phyloP scores from a whole-genome alignment of 2,888 invertebrate genomes.

The Lasioglossum zephyrum region DNA sequence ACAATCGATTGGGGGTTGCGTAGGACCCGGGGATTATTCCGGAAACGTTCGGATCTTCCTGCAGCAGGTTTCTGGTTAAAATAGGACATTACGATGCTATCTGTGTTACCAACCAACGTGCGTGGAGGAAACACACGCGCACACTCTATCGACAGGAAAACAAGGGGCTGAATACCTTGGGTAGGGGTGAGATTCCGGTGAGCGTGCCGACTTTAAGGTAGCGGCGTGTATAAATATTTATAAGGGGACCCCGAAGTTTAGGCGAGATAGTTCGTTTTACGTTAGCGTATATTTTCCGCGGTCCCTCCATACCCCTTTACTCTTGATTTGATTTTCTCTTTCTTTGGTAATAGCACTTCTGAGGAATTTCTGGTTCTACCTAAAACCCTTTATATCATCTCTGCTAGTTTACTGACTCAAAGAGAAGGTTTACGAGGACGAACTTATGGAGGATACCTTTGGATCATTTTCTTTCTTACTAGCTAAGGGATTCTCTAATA shows the following conservation, averaged over 20 bases:
- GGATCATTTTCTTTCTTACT: too few relatives aligned
- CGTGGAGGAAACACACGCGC: constrained; percentile 21
- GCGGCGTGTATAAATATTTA: constrained; percentile 72
- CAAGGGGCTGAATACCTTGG: constrained; percentile 29
- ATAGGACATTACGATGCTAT: constrained; percentile 77
- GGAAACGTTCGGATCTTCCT: constrained; percentile 16
- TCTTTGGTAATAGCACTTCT: not conserved
- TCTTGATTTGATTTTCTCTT: not conserved
- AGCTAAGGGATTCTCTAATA: not conserved
- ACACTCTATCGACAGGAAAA: constrained; percentile 29
- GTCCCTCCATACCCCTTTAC: not conserved
- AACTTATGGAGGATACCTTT: not conserved
- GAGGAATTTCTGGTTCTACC: not conserved
- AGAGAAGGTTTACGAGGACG: not conserved
- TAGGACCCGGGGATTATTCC: constrained; percentile 7
- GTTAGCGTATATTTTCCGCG: constrained; percentile 3
- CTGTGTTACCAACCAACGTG: constrained; percentile 68
- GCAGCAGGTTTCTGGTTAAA: constrained; percentile 56
- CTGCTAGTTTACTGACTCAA: not conserved
- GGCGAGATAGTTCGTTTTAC: not conserved
- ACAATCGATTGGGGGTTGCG: not conserved
- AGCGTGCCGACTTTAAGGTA: constrained; percentile 33
- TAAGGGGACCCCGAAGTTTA: constrained; percentile 48
- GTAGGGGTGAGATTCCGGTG: constrained; percentile 26
- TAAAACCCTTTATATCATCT: not conserved